Percentiles rank a stretch among this genome's conserved stretches.
These are phyloP conservation scores for Chorisops tibialis DNA, from an alignment of 2,888 invertebrate species.

Conservation along the genomic window DNA sequence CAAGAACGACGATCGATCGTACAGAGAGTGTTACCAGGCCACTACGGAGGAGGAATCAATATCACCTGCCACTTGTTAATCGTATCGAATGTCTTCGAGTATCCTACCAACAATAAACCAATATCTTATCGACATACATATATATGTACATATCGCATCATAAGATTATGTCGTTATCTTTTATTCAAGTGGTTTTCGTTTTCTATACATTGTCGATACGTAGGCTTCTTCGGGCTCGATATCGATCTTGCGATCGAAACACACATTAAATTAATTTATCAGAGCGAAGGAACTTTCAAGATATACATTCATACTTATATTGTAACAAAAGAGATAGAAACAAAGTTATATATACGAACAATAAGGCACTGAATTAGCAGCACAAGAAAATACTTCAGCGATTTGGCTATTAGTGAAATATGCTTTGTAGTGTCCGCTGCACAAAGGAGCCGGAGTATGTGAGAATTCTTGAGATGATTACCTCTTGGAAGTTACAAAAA, in stretches of 20 bases:
- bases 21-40: constrained; percentile 8
- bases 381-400: constrained; percentile 27
- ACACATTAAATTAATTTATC: constrained; percentile 30
- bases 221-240: neutral
- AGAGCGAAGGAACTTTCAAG: constrained; percentile 9
- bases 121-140: neutral
- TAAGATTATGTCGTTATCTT: neutral
- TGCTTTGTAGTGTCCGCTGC: constrained; percentile 37
- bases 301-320: too few species aligned
- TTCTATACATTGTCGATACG: neutral
- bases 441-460: constrained; percentile 31
- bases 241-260: constrained; percentile 7
- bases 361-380: constrained; percentile 19
- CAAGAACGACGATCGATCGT: too few species aligned
- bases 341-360: constrained; percentile 5
- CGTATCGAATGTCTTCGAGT: constrained; percentile 16
- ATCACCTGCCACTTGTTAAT: constrained; percentile 22
- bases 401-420: constrained; percentile 42
- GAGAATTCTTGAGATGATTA: constrained; percentile 18
- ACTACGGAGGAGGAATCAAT: constrained; percentile 8
- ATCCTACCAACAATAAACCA: neutral
- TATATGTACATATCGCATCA: too few species aligned
- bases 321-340: neutral
- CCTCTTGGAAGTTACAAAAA: constrained; percentile 4
- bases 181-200: too few species aligned